Percentiles rank a stretch among this genome's conserved stretches.
These are phyloP conservation scores for Coregonus clupeaformis DNA, from an alignment of 2,113 vertebrate species.

Conservation along the genomic window DNA sequence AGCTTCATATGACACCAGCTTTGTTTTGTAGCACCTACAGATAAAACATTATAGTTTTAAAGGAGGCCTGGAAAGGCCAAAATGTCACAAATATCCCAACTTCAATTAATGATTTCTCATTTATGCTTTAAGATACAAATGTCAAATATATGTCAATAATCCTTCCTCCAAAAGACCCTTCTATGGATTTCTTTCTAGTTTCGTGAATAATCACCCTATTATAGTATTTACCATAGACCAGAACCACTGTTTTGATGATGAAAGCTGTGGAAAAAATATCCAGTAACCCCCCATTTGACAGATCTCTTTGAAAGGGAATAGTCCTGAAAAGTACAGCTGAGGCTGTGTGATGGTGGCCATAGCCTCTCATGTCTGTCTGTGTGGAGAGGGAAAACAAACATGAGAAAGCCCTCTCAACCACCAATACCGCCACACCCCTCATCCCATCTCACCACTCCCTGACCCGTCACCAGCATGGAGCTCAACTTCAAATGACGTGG, in stretches of 20 bases:
- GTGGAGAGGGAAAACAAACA: not conserved
- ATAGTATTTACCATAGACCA: not conserved
- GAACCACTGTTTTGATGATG: not conserved
- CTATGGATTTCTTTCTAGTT: no score
- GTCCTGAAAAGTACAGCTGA: not conserved
- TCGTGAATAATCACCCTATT: no score
- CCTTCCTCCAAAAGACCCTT: no score
- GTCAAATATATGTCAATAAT: no score
- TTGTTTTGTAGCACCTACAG: no score
- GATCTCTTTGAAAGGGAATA: not conserved
- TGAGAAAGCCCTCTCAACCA: not conserved
- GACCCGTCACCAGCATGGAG: slow-evolving; percentile 2
- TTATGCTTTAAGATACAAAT: no score
- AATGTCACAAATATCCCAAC: no score
- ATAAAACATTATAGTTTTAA: no score
- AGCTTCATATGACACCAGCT: no score
- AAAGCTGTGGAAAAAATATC: not conserved
- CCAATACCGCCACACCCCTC: not conserved
- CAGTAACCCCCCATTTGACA: not conserved
- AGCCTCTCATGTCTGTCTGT: slow-evolving; percentile 6
- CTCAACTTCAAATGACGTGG: slow-evolving; percentile 29
- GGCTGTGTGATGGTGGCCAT: not conserved
- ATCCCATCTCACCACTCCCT: slow-evolving; percentile 1
- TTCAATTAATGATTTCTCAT: no score
- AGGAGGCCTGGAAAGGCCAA: no score